Evolutionary conservation across 2,797 vertebrate genomes (phyloP).

Genomic region (Hypotaenidia okinawae): DNA sequence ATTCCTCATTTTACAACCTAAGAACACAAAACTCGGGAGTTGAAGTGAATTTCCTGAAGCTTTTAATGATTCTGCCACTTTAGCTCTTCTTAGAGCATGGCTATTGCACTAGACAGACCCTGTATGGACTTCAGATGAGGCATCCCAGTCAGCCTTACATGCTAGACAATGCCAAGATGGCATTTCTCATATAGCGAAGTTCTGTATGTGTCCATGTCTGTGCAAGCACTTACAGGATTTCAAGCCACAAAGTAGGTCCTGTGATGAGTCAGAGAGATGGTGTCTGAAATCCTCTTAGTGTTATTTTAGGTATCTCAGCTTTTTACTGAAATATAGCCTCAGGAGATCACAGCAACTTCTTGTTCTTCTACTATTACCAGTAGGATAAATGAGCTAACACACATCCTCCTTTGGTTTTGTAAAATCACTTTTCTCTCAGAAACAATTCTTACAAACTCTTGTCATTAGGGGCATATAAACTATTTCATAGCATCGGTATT

Average conservation of each 20-base stretch:
- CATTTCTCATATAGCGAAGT: not conserved
- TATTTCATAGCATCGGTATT: rapidly evolving
- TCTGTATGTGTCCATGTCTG: not conserved
- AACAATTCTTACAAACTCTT: not conserved
- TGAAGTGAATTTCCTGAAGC: not conserved
- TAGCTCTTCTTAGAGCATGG: not conserved
- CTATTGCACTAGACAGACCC: not conserved
- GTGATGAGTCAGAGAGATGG: not conserved
- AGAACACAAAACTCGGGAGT: not conserved
- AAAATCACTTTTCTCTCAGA: not conserved
- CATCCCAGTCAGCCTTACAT: not conserved
- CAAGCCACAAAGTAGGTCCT: not conserved
- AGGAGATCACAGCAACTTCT: not conserved
- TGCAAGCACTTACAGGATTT: not conserved
- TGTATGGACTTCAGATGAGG: not conserved
- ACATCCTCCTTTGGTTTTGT: not conserved
- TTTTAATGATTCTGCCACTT: not conserved
- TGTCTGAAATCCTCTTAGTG: not conserved
- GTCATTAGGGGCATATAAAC: not conserved
- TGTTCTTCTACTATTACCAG: not conserved
- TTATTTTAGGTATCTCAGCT: not conserved
- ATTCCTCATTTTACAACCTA: not conserved
- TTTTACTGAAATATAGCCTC: not conserved
- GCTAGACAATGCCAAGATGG: not conserved
- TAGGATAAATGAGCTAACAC: not conserved